Conservation (phyloP, 1,140 invertebrate genomes). For the Polypedilum pembai region DNA sequence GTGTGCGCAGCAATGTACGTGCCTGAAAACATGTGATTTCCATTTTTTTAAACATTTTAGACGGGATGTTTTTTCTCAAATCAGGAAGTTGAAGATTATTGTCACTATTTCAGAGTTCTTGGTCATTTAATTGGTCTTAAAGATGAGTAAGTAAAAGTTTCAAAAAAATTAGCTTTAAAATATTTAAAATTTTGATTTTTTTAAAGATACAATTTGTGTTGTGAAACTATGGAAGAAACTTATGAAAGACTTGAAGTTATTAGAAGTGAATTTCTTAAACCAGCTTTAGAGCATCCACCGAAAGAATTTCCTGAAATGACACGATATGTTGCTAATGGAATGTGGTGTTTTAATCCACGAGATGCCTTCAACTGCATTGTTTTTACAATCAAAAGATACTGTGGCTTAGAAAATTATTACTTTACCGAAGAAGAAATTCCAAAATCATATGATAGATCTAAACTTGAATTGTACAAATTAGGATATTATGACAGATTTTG, state of each 20-base stretch:
- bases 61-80: too few relatives aligned
- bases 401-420: background rate
- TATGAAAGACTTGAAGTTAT: constrained; percentile 37
- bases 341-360: constrained; percentile 38
- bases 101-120: constrained; percentile 78
- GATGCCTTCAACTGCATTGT: background rate
- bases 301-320: constrained; percentile 39
- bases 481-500: background rate
- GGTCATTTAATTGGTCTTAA: constrained; percentile 73
- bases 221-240: constrained; percentile 37
- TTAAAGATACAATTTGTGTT: constrained; percentile 38
- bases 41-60: too few relatives aligned
- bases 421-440: background rate
- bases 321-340: constrained; percentile 36
- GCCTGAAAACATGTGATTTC: too few relatives aligned
- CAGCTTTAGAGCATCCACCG: constrained; percentile 35
- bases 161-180: background rate
- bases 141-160: constrained; percentile 45
- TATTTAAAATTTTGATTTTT: background rate
- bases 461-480: constrained; percentile 2
- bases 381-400: background rate
- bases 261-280: constrained; percentile 37
- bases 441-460: background rate
- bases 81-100: constrained; percentile 50
- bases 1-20: too few relatives aligned